These are phyloP conservation scores for Tachycineta bicolor DNA, from an alignment of 2,113 vertebrate species.

Conservation along the genomic window DNA sequence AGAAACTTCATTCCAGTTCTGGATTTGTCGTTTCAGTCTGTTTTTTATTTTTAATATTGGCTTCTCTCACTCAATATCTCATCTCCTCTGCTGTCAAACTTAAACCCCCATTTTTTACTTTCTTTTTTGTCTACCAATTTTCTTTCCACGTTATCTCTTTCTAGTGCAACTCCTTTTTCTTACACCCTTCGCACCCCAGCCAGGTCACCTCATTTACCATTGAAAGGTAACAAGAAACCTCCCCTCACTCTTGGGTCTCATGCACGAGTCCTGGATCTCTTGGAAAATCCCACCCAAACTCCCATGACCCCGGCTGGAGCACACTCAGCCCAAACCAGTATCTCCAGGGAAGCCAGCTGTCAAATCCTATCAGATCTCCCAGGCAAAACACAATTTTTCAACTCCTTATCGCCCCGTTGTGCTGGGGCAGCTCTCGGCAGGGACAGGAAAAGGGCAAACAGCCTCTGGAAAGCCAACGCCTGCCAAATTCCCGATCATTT, in stretches of 20 bases:
- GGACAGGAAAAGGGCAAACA: constrained; percentile 53
- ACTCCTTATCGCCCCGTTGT: neutral
- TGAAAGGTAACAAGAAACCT: neutral
- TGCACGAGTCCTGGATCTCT: accelerated
- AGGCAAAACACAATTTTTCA: constrained; percentile 43
- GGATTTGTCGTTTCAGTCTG: neutral
- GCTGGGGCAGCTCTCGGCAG: constrained; percentile 17
- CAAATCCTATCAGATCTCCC: constrained; percentile 45
- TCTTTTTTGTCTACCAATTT: neutral
- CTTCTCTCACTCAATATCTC: neutral
- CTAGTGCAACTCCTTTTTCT: neutral
- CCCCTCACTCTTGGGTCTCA: neutral
- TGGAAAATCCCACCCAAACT: neutral
- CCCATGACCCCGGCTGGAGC: accelerated
- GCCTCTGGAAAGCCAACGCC: neutral
- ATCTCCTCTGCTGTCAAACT: neutral
- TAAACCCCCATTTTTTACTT: accelerated
- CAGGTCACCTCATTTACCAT: neutral
- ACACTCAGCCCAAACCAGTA: neutral
- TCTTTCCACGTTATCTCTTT: neutral
- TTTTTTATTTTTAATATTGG: neutral
- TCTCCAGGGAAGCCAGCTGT: constrained; percentile 40
- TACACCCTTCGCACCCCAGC: neutral
- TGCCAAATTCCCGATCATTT: constrained; percentile 9
- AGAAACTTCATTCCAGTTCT: neutral